phyloP scores from a whole-genome alignment of 2,888 invertebrate genomes.

The Callimorpha dominula region DNA sequence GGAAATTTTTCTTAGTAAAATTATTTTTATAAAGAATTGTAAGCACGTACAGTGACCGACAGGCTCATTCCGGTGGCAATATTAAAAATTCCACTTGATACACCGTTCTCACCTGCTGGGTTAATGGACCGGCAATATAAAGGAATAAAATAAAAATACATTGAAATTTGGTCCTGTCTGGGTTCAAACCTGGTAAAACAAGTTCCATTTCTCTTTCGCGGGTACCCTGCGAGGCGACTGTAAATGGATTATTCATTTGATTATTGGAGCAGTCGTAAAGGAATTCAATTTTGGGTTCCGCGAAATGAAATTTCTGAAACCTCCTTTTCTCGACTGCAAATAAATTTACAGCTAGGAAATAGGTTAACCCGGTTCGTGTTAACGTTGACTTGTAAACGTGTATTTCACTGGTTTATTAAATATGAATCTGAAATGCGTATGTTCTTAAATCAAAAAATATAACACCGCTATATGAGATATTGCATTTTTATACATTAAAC shows the following conservation, averaged over 20 bases:
- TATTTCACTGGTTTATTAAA: conserved; percentile 18
- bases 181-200: conserved; percentile 30
- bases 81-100: conserved; percentile 65
- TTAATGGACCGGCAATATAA: conserved; percentile 56
- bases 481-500: no score
- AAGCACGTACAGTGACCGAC: conserved; percentile 52
- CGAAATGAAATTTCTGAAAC: conserved; percentile 76
- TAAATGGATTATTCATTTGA: conserved; percentile 83
- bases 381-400: conserved; percentile 39
- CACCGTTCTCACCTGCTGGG: conserved; percentile 60
- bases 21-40: conserved; percentile 41
- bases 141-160: conserved; percentile 53
- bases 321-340: conserved; percentile 71
- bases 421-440: conserved; percentile 15
- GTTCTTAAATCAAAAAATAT: neutral
- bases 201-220: conserved; percentile 41
- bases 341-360: conserved; percentile 69
- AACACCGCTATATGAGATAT: neutral
- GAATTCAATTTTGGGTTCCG: conserved; percentile 79
- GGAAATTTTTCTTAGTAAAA: neutral
- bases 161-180: conserved; percentile 30
- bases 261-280: conserved; percentile 78
- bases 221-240: conserved; percentile 56
- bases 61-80: conserved; percentile 47
- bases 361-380: conserved; percentile 52